These are phyloP conservation scores for Rhinella marina DNA, from an alignment of 2,797 vertebrate species.

Conservation along the genomic window DNA sequence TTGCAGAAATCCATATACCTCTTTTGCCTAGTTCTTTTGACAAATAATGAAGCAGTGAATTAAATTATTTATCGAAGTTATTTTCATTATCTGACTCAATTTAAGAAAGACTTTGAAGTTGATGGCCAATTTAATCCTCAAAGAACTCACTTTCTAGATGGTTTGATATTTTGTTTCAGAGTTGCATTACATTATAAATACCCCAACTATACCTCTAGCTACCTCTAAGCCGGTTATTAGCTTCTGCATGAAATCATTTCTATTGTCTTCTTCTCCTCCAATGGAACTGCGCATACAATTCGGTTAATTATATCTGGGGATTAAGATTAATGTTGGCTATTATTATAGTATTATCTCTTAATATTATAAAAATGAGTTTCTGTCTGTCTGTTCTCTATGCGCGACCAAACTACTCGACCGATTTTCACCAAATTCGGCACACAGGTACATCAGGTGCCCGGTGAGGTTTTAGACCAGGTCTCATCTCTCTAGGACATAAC, in stretches of 20 bases:
- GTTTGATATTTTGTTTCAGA: constrained; percentile 38
- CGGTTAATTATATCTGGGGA: neutral
- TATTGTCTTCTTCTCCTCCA: neutral
- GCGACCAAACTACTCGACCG: too few species aligned
- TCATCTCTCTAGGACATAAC: too few species aligned
- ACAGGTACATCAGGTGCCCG: too few species aligned
- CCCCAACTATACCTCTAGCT: constrained; percentile 27
- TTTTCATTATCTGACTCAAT: constrained; percentile 51
- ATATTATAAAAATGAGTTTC: too few species aligned
- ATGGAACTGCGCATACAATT: neutral
- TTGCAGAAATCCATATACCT: constrained; percentile 36
- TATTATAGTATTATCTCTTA: neutral
- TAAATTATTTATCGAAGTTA: constrained; percentile 46
- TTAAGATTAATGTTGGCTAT: neutral
- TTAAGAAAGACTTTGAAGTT: constrained; percentile 43
- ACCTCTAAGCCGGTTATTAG: neutral
- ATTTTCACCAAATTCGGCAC: too few species aligned
- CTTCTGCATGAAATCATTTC: neutral
- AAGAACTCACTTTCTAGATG: constrained; percentile 35
- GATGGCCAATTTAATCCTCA: constrained; percentile 47
- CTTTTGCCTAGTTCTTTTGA: constrained; percentile 27
- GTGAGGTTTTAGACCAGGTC: too few species aligned
- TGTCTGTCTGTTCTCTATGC: too few species aligned
- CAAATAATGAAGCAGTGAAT: constrained; percentile 46
- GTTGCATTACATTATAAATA: constrained; percentile 25